These are phyloP conservation scores for Apis laboriosa DNA, from an alignment of 1,140 invertebrate species.

Conservation along the genomic window DNA sequence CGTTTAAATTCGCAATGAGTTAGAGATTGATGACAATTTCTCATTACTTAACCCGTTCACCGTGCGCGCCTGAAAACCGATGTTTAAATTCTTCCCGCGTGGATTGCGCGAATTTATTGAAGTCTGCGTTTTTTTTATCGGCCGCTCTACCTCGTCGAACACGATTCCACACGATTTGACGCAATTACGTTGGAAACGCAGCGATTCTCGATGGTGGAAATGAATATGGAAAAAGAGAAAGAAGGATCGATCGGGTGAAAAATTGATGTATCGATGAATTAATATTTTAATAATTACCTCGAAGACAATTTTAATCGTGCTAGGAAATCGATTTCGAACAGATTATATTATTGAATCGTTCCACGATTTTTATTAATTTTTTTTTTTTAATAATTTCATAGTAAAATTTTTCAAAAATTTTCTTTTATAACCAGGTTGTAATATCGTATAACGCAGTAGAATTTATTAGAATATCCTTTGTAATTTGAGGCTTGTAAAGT, in stretches of 20 bases:
- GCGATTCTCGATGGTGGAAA: background rate
- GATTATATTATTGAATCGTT: too few species aligned
- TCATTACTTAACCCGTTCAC: background rate
- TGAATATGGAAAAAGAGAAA: background rate
- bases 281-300: background rate
- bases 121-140: background rate
- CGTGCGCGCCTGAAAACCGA: background rate
- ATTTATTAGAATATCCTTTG: too few species aligned
- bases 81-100: background rate
- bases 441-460: too few species aligned
- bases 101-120: slow-evolving; percentile 23
- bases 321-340: background rate
- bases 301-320: too few species aligned
- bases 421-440: too few species aligned
- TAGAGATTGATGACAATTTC: slow-evolving; percentile 12
- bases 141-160: background rate
- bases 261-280: background rate
- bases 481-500: too few species aligned
- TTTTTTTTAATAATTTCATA: too few species aligned
- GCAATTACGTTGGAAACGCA: background rate
- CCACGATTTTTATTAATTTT: too few species aligned
- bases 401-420: too few species aligned
- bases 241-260: background rate
- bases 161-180: background rate
- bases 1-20: slow-evolving; percentile 21